These are phyloP conservation scores for Turnix velox DNA, from an alignment of 2,113 vertebrate species.

Conservation along the genomic window DNA sequence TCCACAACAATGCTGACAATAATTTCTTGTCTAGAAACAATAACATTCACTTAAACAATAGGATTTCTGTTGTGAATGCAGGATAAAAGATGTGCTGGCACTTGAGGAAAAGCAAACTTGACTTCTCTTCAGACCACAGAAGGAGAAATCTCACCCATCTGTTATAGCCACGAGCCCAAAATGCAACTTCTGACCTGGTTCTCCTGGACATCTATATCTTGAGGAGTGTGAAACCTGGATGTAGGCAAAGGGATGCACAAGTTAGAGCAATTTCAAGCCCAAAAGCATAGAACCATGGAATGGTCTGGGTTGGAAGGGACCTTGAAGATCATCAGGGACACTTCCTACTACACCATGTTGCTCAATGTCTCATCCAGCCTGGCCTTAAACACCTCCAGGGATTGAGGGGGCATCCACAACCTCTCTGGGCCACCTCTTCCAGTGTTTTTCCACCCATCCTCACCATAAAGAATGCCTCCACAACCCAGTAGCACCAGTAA, in stretches of 20 bases:
- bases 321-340: no score
- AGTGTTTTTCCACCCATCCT: no score
- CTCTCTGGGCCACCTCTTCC: no score
- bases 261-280: background rate
- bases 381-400: no score
- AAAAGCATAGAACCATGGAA: no score
- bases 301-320: no score
- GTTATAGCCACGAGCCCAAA: background rate
- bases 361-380: no score
- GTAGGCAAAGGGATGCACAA: no score
- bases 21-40: background rate
- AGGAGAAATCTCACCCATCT: background rate
- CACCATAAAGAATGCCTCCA: no score
- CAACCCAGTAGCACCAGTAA: background rate
- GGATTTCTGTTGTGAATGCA: background rate
- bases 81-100: background rate
- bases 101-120: background rate
- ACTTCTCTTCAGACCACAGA: background rate
- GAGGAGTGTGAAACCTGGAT: background rate
- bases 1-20: background rate
- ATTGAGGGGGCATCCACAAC: no score
- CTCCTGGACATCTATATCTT: background rate
- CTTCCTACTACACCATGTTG: no score
- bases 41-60: slow-evolving; percentile 11
- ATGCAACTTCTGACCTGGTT: background rate